Conservation (phyloP, 2,888 invertebrate genomes). For the Thymelicus acteon region DNA sequence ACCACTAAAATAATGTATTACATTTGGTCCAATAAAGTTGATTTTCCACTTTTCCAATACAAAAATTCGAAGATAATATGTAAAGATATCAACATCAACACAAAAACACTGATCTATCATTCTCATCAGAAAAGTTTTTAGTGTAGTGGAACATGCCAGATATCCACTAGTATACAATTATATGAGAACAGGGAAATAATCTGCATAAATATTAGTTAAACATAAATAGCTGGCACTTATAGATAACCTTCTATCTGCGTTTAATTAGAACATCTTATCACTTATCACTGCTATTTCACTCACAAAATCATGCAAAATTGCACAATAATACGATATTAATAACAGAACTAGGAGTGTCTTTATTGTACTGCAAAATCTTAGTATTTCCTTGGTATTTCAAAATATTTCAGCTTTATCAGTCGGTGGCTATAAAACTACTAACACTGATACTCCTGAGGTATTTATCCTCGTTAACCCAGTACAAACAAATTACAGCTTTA, state of each 20-base stretch:
- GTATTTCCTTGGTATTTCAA: not conserved
- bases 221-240: not conserved
- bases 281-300: not conserved
- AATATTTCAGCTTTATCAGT: conserved; percentile 20
- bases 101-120: too few species aligned
- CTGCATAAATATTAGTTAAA: not conserved
- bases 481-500: conserved; percentile 3
- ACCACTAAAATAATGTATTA: too few species aligned
- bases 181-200: too few species aligned
- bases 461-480: conserved; percentile 5
- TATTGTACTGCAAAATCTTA: not conserved
- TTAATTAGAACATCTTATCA: conserved; percentile 13
- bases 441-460: not conserved
- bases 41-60: too few species aligned
- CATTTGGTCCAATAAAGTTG: too few species aligned
- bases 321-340: not conserved
- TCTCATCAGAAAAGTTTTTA: not conserved
- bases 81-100: too few species aligned
- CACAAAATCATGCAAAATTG: not conserved
- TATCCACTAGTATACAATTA: not conserved
- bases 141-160: not conserved
- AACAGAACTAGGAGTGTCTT: not conserved
- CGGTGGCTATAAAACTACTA: not conserved
- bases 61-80: too few species aligned
- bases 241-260: not conserved